Evolutionary conservation across 2,797 vertebrate species (phyloP), one percentile per base, ranked within the genome.

Genomic region (Taenioides sp.): DNA sequence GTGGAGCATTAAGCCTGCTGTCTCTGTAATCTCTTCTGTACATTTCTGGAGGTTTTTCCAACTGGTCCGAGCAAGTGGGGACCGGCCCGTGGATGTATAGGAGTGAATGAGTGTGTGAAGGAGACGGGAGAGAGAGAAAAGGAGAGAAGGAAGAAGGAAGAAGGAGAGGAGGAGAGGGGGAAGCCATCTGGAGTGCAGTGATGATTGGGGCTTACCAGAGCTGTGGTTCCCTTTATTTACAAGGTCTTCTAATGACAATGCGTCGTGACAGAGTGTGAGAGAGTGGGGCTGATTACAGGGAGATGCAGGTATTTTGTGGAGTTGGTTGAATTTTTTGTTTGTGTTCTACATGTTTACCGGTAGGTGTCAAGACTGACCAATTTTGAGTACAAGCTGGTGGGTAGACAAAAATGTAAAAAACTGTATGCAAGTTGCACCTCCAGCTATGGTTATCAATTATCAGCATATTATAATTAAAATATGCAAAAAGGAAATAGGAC

Each of bases 101-200:
- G 25, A 5, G 12, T 20, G 61, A 3, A 1, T 7, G 40, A 3
- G 40, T 40, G 37, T 1, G 37, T 16, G 27, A 12, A 2, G 16
- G 28, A 6, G 17, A 25, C 16, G 3, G 9, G 16, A n/a, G 37
- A 0, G 57, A 37, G 1, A 37, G 7, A 34, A 7, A 0, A 7
- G 7, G 37, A 50, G 5, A 64, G 20, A 37, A 7, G 14, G 60
- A 20, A 5, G 11, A 9, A 2, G 17, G 28, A 9, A n/a, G 27
- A 7, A 7, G 16, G 6, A 5, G 2, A 7, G 18, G 27, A 7
- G 25, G 17, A 9, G 27, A 7, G 18, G 27, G 3, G 25, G 17
- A 9, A 17, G 37, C 72, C 84, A 86, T 58, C 81, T 83, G 80
- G 80, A 78, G 61, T 52, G 31, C 17, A 58, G 20, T 12, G 31